phyloP scores from a whole-genome alignment of 2,113 vertebrate species.

The Astur gentilis region DNA sequence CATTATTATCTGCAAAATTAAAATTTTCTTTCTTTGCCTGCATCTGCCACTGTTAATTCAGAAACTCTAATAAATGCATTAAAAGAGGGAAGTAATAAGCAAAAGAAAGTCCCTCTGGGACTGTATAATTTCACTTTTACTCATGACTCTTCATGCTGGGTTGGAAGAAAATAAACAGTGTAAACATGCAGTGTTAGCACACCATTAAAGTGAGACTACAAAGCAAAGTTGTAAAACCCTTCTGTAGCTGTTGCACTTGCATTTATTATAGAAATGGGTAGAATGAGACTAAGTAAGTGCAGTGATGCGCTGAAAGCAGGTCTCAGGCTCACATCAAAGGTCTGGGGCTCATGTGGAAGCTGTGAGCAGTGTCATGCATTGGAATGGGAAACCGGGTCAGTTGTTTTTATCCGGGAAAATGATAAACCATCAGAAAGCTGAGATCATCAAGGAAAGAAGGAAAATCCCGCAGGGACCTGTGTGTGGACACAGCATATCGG shows the following conservation, averaged over 20 bases:
- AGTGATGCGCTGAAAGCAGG: not conserved
- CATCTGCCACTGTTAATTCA: slow-evolving; percentile 48
- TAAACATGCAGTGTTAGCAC: not conserved
- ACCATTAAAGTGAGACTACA: not conserved
- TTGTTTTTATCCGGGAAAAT: not conserved
- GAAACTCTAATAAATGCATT: slow-evolving; percentile 50
- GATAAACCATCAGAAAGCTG: not conserved
- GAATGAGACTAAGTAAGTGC: not conserved
- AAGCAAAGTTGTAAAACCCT: not conserved
- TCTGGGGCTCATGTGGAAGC: not conserved
- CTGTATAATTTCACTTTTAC: slow-evolving; percentile 17
- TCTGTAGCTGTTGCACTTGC: not conserved
- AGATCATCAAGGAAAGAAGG: not conserved
- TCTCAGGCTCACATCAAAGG: not conserved
- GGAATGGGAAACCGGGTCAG: not conserved
- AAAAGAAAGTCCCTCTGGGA: slow-evolving; percentile 35
- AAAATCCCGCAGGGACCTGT: not conserved
- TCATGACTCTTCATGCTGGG: not conserved
- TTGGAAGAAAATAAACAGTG: slow-evolving; percentile 14
- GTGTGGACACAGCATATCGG: not conserved
- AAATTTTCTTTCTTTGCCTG: slow-evolving; percentile 34
- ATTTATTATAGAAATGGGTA: not conserved
- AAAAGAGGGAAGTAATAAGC: slow-evolving; percentile 37
- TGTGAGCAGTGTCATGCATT: not conserved
- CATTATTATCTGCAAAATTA: slow-evolving; percentile 57